Base-by-base conservation (phyloP, 2,888 invertebrate species). In the Rhagonycha lutea region DNA sequence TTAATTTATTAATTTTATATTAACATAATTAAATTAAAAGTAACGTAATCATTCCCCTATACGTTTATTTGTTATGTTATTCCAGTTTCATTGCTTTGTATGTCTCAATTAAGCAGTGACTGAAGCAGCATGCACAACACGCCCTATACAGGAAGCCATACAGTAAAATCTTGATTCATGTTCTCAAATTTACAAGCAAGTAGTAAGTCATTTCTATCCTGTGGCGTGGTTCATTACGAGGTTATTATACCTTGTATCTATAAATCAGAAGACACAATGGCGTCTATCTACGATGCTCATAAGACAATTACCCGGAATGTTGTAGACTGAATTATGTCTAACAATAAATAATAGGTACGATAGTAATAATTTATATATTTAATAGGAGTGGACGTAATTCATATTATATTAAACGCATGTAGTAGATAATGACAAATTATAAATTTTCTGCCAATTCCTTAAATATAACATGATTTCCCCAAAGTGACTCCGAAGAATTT, bases 231-330 rank as follows among this genome's bases (percentile, higher is more conserved):
- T 75, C 79, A 79, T 79, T 79, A 77, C 75, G 74, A 75, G 77
- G 73, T 79, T 75, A 47, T 75, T 79, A 75, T 73, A 75, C 75
- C 63, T 77, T 79, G 76, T 79, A 77, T 74, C 76, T 77, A 79
- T 79, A 79, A 79, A 79, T 79, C 79, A 79, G 72, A 74, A 69
- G 73, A 71, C 70, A 79, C 79, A 79, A 79, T 79, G 72, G 75
- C 77, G 72, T 73, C 70, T 69, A 74, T 75, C 76, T 68, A 61
- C 77, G 70, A 79, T 76, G 77, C 65, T 76, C 79, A 74, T 78
- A 79, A 79, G 79, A 79, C 79, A 79, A 79, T 79, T 77, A 77
- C 78, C 75, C 76, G 78, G 76, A 78, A 78, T 76, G 74, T 76
- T 75, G 32, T 61, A 75, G 78, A 74, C 75, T 78, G 76, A 78